Evolutionary conservation across 2,888 invertebrate species (phyloP), one percentile per base, ranked within the genome.

Genomic region (Tigriopus californicus): DNA sequence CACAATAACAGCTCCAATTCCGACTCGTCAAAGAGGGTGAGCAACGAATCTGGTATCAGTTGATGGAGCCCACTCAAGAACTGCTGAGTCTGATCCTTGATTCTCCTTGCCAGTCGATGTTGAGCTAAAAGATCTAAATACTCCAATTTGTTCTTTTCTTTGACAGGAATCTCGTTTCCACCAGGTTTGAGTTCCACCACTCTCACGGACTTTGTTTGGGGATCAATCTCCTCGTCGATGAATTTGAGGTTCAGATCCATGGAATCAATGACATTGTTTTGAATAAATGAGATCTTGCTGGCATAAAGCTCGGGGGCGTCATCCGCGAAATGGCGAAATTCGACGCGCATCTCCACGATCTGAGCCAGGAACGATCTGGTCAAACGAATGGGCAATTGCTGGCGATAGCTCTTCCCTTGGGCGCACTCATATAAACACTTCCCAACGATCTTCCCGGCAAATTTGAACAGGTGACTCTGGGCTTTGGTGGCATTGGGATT

Each of bases 381-480:
- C 69, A 92, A 89, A 58, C 89, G 75, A 1, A 91, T 92, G 56
- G 90, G 80, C 62, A 94, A 90, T 62, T 90, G 75, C 72, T 91
- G 91, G 56, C 88, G 77, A 73, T 89, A 89, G 13, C 83, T 80
- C 61, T 88, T 86, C 41, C 92, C 91, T 58, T 91, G 77, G 3
- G 91, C 85, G 61, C 88, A 88, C 75, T 94, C 92, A 71, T 89
- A 91, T 66, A 94, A 75, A 71, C 92, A 91, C 75, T 94, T 94
- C 62, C 91, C 92, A 44, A 92, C 89, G 66, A 94, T 79, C 73
- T 85, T 85, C 58, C 94, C 92, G 41, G 92, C 92, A 67, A 74
- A 63, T 56, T 66, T 85, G 73, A 92, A 91, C 71, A 83, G 91
- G 73, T 90, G 84, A 66, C 89, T 86, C 61, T 89, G 69, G 74